Conservation (phyloP, 2,888 invertebrate genomes). For the Polydrusus pterygomalis region DNA sequence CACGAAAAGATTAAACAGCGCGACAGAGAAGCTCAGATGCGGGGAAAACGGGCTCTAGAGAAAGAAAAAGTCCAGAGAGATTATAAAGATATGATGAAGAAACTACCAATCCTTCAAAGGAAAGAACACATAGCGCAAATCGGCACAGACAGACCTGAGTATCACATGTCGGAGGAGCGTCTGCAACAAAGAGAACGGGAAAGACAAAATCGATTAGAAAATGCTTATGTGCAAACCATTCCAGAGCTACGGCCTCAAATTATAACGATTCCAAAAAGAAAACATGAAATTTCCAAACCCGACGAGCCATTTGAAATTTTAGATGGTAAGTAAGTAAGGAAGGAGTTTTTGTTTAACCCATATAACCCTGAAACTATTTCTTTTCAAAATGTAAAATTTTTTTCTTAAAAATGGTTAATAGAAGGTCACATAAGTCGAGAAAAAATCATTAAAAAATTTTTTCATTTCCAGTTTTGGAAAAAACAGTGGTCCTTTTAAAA, state of each 20-base stretch:
- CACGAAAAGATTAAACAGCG: constrained; percentile 63
- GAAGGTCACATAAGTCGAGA: too few relatives aligned
- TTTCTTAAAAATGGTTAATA: too few relatives aligned
- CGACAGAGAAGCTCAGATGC: constrained; percentile 66
- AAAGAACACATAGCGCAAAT: constrained; percentile 68
- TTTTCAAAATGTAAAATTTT: too few relatives aligned
- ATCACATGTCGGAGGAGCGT: constrained; percentile 71
- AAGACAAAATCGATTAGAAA: constrained; percentile 74
- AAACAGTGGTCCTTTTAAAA: too few relatives aligned
- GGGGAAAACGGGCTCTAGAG: constrained; percentile 74
- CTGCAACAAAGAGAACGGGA: constrained; percentile 70
- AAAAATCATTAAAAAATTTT: too few relatives aligned
- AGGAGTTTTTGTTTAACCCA: too few relatives aligned
- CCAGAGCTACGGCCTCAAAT: constrained; percentile 63
- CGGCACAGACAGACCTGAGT: constrained; percentile 66
- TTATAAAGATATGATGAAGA: constrained; percentile 73
- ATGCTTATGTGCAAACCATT: constrained; percentile 72
- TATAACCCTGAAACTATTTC: too few relatives aligned
- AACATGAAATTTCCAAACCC: constrained; percentile 36
- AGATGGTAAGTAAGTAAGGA: constrained; percentile 43
- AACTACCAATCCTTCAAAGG: constrained; percentile 70
- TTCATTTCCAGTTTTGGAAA: too few relatives aligned
- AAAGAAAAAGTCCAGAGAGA: constrained; percentile 73
- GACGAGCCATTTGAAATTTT: constrained; percentile 54
- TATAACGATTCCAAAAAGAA: constrained; percentile 66